phyloP scores from a whole-genome alignment of 2,888 invertebrate genomes.

The Elysia crispata region DNA sequence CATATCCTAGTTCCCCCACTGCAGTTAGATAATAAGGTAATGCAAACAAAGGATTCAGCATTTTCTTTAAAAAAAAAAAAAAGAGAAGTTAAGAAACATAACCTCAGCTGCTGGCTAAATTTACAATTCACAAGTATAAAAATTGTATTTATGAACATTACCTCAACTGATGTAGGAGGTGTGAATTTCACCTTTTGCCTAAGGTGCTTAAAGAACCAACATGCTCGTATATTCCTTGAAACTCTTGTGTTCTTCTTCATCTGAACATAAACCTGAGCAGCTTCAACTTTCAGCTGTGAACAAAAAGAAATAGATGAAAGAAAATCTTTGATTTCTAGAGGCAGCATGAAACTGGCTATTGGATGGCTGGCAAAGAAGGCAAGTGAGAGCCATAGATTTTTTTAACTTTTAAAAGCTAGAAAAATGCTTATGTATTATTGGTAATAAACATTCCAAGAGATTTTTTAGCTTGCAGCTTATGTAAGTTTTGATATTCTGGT shows the following conservation, averaged over 20 bases:
- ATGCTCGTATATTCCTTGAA: slow-evolving; percentile 85
- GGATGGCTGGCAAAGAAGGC: too few species aligned
- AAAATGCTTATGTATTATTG: too few species aligned
- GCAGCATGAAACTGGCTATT: too few species aligned
- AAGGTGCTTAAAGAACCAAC: slow-evolving; percentile 86
- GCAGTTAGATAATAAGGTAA: slow-evolving; percentile 4
- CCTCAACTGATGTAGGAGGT: slow-evolving; percentile 65
- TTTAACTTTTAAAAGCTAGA: too few species aligned
- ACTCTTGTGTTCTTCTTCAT: slow-evolving; percentile 78
- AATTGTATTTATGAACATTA: slow-evolving; percentile 38
- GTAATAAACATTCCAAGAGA: too few species aligned
- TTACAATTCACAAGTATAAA: background rate
- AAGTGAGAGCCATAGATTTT: too few species aligned
- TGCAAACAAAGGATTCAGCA: background rate
- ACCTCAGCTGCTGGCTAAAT: background rate
- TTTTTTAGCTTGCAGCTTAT: too few species aligned
- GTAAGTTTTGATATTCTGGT: too few species aligned
- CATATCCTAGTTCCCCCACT: too few species aligned
- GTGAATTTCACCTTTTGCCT: slow-evolving; percentile 81
- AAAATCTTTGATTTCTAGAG: background rate
- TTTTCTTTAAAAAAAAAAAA: background rate
- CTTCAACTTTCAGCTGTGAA: slow-evolving; percentile 80
- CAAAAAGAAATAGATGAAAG: background rate
- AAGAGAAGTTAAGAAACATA: background rate
- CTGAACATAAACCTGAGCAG: slow-evolving; percentile 81